Evolutionary conservation across 2,888 invertebrate genomes (phyloP), one percentile per base, ranked within the genome.

Genomic region (Oasisia sp.): DNA sequence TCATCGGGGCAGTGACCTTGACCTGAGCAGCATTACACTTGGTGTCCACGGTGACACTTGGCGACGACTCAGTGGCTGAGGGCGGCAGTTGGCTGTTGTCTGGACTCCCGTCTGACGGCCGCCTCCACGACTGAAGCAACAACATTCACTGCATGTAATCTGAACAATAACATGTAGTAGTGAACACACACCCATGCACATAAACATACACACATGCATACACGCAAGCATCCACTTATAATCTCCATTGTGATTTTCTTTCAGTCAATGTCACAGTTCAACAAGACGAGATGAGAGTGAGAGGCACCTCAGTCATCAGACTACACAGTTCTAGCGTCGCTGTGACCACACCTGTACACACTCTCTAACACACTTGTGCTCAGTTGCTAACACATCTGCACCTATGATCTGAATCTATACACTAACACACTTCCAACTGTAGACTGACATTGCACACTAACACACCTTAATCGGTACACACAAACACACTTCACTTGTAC

Each of bases 341-440:
- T 19, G 19, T 19, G 19, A 14, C 1, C 27, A 27, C 74, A 19
- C 74, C 74, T 74, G 74, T 19, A 74, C 74, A 74, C 50, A 50
- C 50, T 9, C 50, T 5, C 50, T 50, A 50, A 50, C 50, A 50
- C 50, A 50, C 50, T 94, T 94, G 90, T 12, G 12, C 50, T 11
- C 2, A 50, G 11, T 9, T 12, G 12, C 50, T 50, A 50, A 50
- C 74, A 74, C 74, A 74, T 27, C 93, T 93, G 94, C 74, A 95
- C 95, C 93, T 96, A 96, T 2, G 96, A 94, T 94, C 96, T 96
- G 91, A 96, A 96, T 91, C 94, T 94, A 90, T 95, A 95, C 12
- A 96, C 95, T 45, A 45, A 45, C 45, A 50, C 50, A 50, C 50
- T 12, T 50, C 12, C 50, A 50, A 9, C 50, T 50, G 50, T 50